phyloP scores from a whole-genome alignment of 2,888 invertebrate species.

The Hirtodrosophila confusa region DNA sequence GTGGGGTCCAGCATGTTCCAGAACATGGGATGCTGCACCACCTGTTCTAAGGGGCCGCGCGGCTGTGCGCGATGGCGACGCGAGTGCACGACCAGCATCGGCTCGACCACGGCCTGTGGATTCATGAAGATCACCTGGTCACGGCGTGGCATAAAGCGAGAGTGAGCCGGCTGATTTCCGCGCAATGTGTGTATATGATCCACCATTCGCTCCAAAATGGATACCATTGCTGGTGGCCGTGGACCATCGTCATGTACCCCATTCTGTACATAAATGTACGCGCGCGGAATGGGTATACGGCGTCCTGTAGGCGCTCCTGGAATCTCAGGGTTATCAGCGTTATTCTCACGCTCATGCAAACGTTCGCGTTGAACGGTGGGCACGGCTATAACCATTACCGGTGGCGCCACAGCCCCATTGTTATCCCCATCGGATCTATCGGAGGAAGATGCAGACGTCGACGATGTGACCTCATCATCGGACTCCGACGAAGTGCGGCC shows the following conservation, averaged over 20 bases:
- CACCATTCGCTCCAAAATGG: constrained; percentile 51
- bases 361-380: constrained; percentile 23
- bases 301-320: neutral
- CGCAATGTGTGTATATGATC: constrained; percentile 42
- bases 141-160: constrained; percentile 73
- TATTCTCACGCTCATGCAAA: no score
- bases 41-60: constrained; percentile 68
- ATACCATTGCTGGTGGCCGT: constrained; percentile 32
- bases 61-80: constrained; percentile 53
- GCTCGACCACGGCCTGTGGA: constrained; percentile 56
- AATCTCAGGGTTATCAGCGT: constrained; percentile 2
- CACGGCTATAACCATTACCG: constrained; percentile 56
- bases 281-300: constrained; percentile 28
- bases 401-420: constrained; percentile 29
- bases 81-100: constrained; percentile 47
- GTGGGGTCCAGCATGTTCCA: constrained; percentile 82
- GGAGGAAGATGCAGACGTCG: constrained; percentile 57
- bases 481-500: constrained; percentile 45
- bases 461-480: constrained; percentile 61
- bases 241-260: constrained; percentile 21
- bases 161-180: constrained; percentile 66
- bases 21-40: constrained; percentile 79
- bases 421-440: constrained; percentile 53
- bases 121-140: constrained; percentile 77
- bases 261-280: constrained; percentile 50